These are phyloP conservation scores for Lamproptera curius DNA, from an alignment of 2,888 invertebrate species.

Conservation along the genomic window DNA sequence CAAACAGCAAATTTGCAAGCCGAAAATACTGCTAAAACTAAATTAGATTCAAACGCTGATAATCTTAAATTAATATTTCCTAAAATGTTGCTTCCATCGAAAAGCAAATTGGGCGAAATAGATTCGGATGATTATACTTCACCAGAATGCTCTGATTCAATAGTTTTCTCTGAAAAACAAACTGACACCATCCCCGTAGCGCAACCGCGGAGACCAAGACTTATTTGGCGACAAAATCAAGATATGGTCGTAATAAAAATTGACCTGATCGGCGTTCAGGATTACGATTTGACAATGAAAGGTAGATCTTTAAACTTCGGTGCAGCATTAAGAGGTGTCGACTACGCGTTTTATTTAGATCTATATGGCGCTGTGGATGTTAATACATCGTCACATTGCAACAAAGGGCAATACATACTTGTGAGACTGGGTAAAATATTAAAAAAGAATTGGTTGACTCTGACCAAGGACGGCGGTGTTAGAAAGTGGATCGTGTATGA, in stretches of 20 bases:
- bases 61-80: neutral
- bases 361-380: slow-evolving; percentile 54
- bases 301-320: slow-evolving; percentile 45
- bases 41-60: slow-evolving; percentile 12
- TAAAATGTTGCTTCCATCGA: slow-evolving; percentile 15
- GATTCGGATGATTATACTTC: slow-evolving; percentile 43
- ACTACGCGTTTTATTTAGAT: slow-evolving; percentile 56
- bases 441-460: slow-evolving; percentile 49
- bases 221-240: slow-evolving; percentile 59
- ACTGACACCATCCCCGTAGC: slow-evolving; percentile 22
- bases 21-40: too few relatives aligned
- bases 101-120: slow-evolving; percentile 27
- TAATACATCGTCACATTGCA: slow-evolving; percentile 39
- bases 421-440: slow-evolving; percentile 48
- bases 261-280: slow-evolving; percentile 46
- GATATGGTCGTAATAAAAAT: slow-evolving; percentile 49
- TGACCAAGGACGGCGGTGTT: slow-evolving; percentile 39
- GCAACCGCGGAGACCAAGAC: slow-evolving; percentile 43
- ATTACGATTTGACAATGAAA: slow-evolving; percentile 47
- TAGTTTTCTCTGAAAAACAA: slow-evolving; percentile 17
- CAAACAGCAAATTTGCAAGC: slow-evolving; percentile 10
- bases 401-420: slow-evolving; percentile 59
- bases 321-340: slow-evolving; percentile 37
- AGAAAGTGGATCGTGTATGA: slow-evolving; percentile 63
- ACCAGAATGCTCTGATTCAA: slow-evolving; percentile 21